A percentile compares a stretch with the other conserved stretches of the same genome.
Evolutionary conservation across 2,888 invertebrate genomes (phyloP).

Genomic region (Drosophila barbarae): DNA sequence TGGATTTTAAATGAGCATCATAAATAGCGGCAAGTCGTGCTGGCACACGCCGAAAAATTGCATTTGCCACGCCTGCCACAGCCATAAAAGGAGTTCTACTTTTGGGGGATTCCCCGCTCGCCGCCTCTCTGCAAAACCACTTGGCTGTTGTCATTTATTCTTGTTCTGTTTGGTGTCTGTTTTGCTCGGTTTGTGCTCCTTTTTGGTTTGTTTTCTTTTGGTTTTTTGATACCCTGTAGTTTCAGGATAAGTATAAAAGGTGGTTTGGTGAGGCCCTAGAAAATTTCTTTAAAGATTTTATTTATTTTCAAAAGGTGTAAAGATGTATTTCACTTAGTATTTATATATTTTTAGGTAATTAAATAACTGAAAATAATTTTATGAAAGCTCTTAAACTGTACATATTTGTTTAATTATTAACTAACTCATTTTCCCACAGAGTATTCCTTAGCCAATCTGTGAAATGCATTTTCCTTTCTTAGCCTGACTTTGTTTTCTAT

Average conservation of each 20-base stretch:
- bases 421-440: background rate
- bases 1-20: conserved; percentile 79
- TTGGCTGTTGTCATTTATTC: conserved; percentile 64
- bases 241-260: background rate
- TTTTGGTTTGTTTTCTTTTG: conserved; percentile 15
- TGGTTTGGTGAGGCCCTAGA: rapidly evolving
- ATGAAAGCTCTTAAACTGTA: background rate
- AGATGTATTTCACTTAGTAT: background rate
- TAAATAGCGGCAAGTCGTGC: conserved; percentile 68
- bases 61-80: conserved; percentile 49
- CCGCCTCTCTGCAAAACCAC: conserved; percentile 36
- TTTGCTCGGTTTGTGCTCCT: conserved; percentile 31
- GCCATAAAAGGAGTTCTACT: conserved; percentile 29
- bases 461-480: conserved; percentile 11
- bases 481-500: conserved; percentile 21
- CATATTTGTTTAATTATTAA: background rate
- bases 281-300: background rate
- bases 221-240: background rate
- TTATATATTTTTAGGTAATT: too few species aligned
- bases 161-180: conserved; percentile 48
- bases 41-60: conserved; percentile 60
- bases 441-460: conserved; percentile 6
- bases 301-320: background rate
- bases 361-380: too few species aligned
- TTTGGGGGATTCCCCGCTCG: conserved; percentile 5